Evolutionary conservation across 2,797 vertebrate species (phyloP).

Genomic region (Myotis pilosus): DNA sequence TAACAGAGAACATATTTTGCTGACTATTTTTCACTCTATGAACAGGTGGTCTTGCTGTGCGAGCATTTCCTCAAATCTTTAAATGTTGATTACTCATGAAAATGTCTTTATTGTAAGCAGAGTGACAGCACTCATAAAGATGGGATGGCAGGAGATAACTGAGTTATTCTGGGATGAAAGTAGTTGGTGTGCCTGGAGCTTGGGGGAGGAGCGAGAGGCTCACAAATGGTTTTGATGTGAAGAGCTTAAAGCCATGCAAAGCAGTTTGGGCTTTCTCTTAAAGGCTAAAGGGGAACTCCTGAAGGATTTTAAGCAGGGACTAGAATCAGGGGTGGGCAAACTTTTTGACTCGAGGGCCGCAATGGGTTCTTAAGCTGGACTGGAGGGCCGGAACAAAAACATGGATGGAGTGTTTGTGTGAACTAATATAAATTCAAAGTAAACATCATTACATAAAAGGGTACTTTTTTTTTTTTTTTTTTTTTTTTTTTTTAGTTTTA

Average conservation of each 20-base stretch:
- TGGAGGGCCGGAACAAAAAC: too few relatives aligned
- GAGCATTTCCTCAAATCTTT: not conserved
- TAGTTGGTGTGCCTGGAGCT: not conserved
- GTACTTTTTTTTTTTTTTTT: too few relatives aligned
- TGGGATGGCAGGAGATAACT: not conserved
- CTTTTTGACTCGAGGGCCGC: too few relatives aligned
- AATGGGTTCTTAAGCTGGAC: too few relatives aligned
- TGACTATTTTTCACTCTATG: not conserved
- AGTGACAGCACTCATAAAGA: not conserved
- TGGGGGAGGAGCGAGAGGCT: not conserved
- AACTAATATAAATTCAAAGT: too few relatives aligned
- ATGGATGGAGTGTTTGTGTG: too few relatives aligned
- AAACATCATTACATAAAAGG: too few relatives aligned
- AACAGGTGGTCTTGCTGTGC: slow-evolving; percentile 40
- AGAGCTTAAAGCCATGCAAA: not conserved
- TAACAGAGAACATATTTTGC: slow-evolving; percentile 46
- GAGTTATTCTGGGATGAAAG: not conserved
- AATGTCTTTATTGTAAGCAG: not conserved
- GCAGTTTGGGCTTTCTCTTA: not conserved
- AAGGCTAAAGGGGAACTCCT: not conserved
- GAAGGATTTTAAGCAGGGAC: not conserved
- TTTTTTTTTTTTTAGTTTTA: too few relatives aligned
- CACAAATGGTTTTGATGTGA: not conserved
- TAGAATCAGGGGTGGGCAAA: too few relatives aligned
- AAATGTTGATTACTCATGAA: not conserved